These are phyloP conservation scores for Teleogryllus occipitalis DNA, from an alignment of 1,140 invertebrate genomes.

Conservation along the genomic window DNA sequence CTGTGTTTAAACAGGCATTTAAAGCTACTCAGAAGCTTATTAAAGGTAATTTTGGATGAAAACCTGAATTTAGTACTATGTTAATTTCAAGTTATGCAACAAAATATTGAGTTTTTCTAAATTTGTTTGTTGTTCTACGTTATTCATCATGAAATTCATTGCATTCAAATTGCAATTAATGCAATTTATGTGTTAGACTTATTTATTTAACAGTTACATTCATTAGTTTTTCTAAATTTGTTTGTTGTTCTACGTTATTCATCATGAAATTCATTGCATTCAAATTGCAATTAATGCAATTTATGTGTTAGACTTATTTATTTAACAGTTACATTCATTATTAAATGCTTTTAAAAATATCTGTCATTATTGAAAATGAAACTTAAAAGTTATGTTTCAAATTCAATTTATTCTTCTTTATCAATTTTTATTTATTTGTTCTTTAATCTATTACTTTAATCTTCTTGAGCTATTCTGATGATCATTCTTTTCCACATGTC, in stretches of 20 bases:
- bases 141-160: neutral
- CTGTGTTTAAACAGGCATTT: slow-evolving; percentile 64
- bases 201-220: no score
- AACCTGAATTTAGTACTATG: neutral
- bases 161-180: neutral
- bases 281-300: neutral
- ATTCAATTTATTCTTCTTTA: no score
- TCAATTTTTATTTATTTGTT: no score
- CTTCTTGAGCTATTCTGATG: neutral
- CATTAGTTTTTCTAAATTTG: slow-evolving; percentile 27
- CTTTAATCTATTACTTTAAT: neutral
- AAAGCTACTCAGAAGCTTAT: slow-evolving; percentile 75
- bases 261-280: neutral
- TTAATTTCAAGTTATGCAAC: neutral
- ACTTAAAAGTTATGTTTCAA: no score
- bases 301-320: no score
- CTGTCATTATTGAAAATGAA: no score
- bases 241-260: neutral
- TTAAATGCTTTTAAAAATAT: no score
- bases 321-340: no score
- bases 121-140: slow-evolving; percentile 22
- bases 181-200: no score
- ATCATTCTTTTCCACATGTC: neutral
- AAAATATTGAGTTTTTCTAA: slow-evolving; percentile 18
- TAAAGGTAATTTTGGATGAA: slow-evolving; percentile 42